Evolutionary conservation across 2,888 invertebrate genomes (phyloP).

Genomic region (Vesta saturnalis): DNA sequence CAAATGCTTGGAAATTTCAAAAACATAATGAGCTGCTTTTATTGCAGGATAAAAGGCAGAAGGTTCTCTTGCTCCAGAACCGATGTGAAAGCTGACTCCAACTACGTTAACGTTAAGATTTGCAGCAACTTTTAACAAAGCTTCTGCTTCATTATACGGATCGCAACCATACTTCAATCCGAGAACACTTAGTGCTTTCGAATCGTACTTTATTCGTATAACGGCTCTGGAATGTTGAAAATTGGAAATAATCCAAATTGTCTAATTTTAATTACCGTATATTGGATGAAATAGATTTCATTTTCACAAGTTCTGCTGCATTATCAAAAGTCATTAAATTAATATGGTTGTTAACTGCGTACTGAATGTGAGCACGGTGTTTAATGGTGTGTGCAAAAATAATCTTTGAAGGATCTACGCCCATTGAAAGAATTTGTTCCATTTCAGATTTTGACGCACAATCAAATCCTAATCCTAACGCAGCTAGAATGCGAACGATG

Average conservation of each 20-base stretch:
- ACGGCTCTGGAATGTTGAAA: conserved; percentile 61
- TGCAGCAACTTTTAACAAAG: conserved; percentile 77
- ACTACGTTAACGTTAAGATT: conserved; percentile 79
- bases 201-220: conserved; percentile 89
- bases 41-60: conserved; percentile 85
- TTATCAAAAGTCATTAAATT: conserved; percentile 93
- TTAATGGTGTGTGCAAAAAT: conserved; percentile 97
- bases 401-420: conserved; percentile 81
- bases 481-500: conserved; percentile 85
- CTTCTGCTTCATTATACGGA: conserved; percentile 77
- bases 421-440: conserved; percentile 78
- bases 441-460: conserved; percentile 97
- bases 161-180: conserved; percentile 97
- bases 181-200: conserved; percentile 85
- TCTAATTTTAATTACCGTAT: conserved; percentile 57
- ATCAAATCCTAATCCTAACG: conserved; percentile 92
- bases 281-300: conserved; percentile 65
- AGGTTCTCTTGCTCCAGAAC: conserved; percentile 88
- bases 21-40: conserved; percentile 71
- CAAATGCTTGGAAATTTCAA: conserved; percentile 74
- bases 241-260: background rate
- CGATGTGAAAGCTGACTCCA: conserved; percentile 94
- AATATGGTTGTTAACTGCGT: conserved; percentile 80
- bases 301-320: conserved; percentile 69
- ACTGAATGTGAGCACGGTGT: conserved; percentile 87